Evolutionary conservation across 2,113 vertebrate genomes (phyloP), one percentile per base, ranked within the genome.

Genomic region (Charina bottae): DNA sequence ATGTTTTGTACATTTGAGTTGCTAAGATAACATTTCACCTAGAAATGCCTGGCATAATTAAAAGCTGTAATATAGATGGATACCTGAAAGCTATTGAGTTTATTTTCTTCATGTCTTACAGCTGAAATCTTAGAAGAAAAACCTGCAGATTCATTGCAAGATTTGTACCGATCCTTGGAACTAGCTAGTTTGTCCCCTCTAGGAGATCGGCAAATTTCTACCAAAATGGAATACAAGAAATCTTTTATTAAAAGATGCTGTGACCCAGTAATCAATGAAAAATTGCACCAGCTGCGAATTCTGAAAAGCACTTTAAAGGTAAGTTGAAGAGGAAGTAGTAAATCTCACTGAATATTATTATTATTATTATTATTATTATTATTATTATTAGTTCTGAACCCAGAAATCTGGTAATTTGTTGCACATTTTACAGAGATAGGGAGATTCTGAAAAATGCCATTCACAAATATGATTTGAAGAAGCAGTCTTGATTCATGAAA

Each of bases 241-340:
- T 99, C 98, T 90, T 99, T 99, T 96, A 97, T 99, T 94, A 98
- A 98, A 93, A 98, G 99, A 95, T 98, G 98, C 95, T 98, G 97
- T 9, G 98, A 99, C 97, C 99, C 99, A 93, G 98, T 98, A 97
- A 98, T 99, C 97, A 99, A 99, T 97, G 99, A 99, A 89, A 99
- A 98, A 89, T 98, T 99, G 95, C 99, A 99, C 96, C 98, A 98
- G 94, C 98, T 99, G 91, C 97, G 99, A 97, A 99, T 99, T 96
- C 98, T 99, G 95, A 98, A 98, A 97, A 99, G 99, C 98, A 99
- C 99, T 94, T 98, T 99, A 97, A 99, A 99, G 99, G 99, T 99
- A 97, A 97, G 98, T 95, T 93, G 90, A 94, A 92, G 96, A 93
- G 95, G 89, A 62, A 89, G 62, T 60, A 94, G 78, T 96, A 94